phyloP scores from a whole-genome alignment of 1,140 invertebrate genomes.

The Apolygus lucorum region DNA sequence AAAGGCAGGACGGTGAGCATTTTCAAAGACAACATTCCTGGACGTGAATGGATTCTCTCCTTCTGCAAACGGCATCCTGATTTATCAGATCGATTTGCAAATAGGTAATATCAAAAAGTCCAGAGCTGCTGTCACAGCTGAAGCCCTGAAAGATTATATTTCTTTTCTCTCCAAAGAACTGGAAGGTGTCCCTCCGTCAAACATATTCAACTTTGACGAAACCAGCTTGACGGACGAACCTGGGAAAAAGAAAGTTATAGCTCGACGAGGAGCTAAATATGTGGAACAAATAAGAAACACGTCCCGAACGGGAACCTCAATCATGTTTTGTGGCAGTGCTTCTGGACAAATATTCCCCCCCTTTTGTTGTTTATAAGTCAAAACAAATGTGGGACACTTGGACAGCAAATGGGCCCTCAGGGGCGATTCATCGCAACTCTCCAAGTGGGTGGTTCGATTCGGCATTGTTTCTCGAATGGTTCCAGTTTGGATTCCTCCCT shows the following conservation, averaged over 20 bases:
- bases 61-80: constrained; percentile 34
- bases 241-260: constrained; percentile 33
- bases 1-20: constrained; percentile 11
- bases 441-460: too few species aligned
- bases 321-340: constrained; percentile 32
- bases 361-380: constrained; percentile 40
- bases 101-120: constrained; percentile 37
- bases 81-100: constrained; percentile 30
- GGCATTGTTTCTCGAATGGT: too few species aligned
- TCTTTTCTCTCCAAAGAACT: constrained; percentile 34
- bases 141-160: constrained; percentile 34
- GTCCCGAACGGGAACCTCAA: constrained; percentile 25
- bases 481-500: too few species aligned
- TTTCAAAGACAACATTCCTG: constrained; percentile 36
- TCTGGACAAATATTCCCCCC: constrained; percentile 34
- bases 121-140: constrained; percentile 28
- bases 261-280: constrained; percentile 26
- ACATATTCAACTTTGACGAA: constrained; percentile 42
- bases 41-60: constrained; percentile 33
- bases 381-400: constrained; percentile 38
- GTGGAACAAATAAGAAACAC: constrained; percentile 29
- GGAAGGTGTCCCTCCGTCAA: constrained; percentile 35
- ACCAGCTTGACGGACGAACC: constrained; percentile 40
- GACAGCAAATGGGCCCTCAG: constrained; percentile 36
- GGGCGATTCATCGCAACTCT: constrained; percentile 22